phyloP scores from a whole-genome alignment of 2,797 vertebrate species.

The Karalla daura region DNA sequence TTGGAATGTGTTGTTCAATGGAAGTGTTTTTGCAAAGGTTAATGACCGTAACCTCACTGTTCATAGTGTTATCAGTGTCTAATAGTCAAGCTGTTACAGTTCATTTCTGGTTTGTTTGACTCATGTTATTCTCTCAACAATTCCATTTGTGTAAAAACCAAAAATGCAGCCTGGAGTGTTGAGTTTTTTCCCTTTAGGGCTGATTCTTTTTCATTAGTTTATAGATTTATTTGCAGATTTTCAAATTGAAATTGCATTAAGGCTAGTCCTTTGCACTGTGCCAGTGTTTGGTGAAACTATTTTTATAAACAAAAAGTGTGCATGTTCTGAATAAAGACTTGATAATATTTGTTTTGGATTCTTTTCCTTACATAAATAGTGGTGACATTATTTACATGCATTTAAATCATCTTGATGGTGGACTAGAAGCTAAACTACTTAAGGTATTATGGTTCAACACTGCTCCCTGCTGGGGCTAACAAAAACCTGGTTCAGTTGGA shows the following conservation, averaged over 20 bases:
- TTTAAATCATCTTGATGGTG: background rate
- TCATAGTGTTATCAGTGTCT: slow-evolving; percentile 15
- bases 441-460: background rate
- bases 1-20: slow-evolving; percentile 8
- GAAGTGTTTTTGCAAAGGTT: slow-evolving; percentile 26
- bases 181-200: background rate
- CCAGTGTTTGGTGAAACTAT: slow-evolving; percentile 54
- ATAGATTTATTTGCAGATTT: slow-evolving; percentile 24
- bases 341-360: slow-evolving; percentile 23
- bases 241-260: slow-evolving; percentile 39
- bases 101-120: background rate
- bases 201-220: background rate
- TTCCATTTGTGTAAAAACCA: background rate
- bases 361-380: slow-evolving; percentile 3
- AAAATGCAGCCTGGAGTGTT: background rate
- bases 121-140: background rate
- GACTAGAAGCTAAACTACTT: background rate
- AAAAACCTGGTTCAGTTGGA: no score
- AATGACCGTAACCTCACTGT: background rate
- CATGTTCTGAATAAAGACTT: slow-evolving; percentile 65
- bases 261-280: slow-evolving; percentile 34
- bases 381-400: background rate
- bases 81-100: slow-evolving; percentile 7
- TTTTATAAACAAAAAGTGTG: slow-evolving; percentile 55
- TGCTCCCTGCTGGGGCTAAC: no score